A percentile compares a stretch with the other conserved stretches of the same genome.
phyloP scores from a whole-genome alignment of 2,888 invertebrate species.

The Napeogenes inachia region DNA sequence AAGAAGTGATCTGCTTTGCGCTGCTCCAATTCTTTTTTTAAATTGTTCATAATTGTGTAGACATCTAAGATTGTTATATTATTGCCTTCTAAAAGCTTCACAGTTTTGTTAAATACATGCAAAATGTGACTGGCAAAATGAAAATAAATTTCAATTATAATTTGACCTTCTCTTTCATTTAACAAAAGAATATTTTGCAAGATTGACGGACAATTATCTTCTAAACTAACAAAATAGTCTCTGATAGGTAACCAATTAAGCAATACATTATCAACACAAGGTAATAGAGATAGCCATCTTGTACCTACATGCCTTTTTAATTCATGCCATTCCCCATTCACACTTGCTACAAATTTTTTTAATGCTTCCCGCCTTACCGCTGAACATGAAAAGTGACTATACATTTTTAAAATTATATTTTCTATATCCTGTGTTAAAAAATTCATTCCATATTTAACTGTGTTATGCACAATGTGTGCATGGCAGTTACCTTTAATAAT shows the following conservation, averaged over 20 bases:
- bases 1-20: constrained; percentile 12
- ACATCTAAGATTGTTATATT: constrained; percentile 26
- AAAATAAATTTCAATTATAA: constrained; percentile 24
- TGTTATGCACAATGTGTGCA: background rate
- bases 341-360: background rate
- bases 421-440: background rate
- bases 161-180: constrained; percentile 8
- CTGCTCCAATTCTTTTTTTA: constrained; percentile 24
- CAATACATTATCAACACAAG: constrained; percentile 24
- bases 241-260: constrained; percentile 26
- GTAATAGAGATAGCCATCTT: constrained; percentile 29
- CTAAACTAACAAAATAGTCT: constrained; percentile 31
- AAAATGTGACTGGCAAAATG: constrained; percentile 29
- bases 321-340: background rate
- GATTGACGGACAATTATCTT: constrained; percentile 29
- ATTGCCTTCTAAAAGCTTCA: constrained; percentile 29
- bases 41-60: constrained; percentile 25
- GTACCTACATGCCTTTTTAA: background rate
- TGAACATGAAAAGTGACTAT: too few species aligned
- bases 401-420: background rate
- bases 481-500: background rate
- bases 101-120: constrained; percentile 28
- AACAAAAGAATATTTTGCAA: constrained; percentile 30
- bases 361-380: too few species aligned
- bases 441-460: background rate